phyloP scores from a whole-genome alignment of 2,797 vertebrate genomes.

The Oryzias dopingdopingensis region DNA sequence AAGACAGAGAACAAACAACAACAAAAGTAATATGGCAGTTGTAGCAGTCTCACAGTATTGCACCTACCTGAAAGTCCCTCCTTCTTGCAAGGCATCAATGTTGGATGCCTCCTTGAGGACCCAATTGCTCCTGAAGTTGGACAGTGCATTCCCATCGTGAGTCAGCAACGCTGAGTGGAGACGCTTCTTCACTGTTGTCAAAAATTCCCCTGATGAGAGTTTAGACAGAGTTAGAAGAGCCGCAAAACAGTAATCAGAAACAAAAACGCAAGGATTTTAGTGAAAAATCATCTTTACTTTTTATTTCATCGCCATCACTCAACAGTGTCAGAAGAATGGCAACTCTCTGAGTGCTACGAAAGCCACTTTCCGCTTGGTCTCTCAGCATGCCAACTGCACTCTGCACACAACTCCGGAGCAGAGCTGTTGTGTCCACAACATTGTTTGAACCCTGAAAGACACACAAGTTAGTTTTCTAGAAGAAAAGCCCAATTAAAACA shows the following conservation, averaged over 20 bases:
- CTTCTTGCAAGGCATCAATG: conserved; percentile 91
- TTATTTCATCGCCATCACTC: conserved; percentile 60
- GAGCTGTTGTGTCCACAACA: conserved; percentile 83
- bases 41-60: not conserved
- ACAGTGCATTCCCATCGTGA: conserved; percentile 73
- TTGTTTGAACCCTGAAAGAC: conserved; percentile 43
- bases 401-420: conserved; percentile 91
- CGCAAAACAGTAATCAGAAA: not conserved
- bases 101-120: conserved; percentile 87
- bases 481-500: not conserved
- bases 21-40: not conserved
- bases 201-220: conserved; percentile 79
- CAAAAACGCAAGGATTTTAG: not conserved
- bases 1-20: too few relatives aligned
- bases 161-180: conserved; percentile 77
- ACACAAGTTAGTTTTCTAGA: conserved; percentile 7
- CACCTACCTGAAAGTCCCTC: conserved; percentile 91
- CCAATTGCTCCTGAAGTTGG: conserved; percentile 81
- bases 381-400: conserved; percentile 87
- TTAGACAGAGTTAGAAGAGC: conserved; percentile 3
- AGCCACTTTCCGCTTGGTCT: conserved; percentile 73
- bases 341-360: conserved; percentile 82
- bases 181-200: conserved; percentile 78
- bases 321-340: conserved; percentile 85
- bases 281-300: conserved; percentile 61